Conservation (phyloP, 2,113 vertebrate genomes). For the Columbina picui region DNA sequence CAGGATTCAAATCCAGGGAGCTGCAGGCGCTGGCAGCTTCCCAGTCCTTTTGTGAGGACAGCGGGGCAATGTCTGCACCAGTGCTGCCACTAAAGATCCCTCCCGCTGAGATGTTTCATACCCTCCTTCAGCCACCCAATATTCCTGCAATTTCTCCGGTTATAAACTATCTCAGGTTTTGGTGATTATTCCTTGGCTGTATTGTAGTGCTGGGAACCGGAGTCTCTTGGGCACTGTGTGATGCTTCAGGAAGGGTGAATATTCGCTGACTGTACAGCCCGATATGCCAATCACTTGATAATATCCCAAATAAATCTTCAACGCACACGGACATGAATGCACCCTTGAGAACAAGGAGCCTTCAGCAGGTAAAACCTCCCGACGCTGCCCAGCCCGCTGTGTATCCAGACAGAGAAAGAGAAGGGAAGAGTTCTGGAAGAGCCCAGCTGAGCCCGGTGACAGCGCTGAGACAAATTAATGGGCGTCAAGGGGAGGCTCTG, state of each 20-base stretch:
- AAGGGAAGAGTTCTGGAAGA: not conserved
- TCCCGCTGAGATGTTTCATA: not conserved
- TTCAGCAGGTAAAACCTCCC: not conserved
- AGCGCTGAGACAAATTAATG: not conserved
- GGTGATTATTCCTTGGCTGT: not conserved
- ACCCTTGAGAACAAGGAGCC: not conserved
- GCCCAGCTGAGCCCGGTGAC: not conserved
- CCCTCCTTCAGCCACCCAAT: not conserved
- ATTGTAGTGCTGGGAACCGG: not conserved
- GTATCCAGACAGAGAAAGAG: not conserved
- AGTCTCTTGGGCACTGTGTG: not conserved
- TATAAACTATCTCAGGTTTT: not conserved
- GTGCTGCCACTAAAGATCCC: not conserved
- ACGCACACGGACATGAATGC: fast-evolving
- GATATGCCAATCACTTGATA: not conserved
- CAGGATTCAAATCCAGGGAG: not conserved
- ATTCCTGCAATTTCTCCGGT: not conserved
- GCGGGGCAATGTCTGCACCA: not conserved
- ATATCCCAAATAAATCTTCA: not conserved
- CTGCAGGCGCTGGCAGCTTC: not conserved
- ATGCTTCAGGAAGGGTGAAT: not conserved
- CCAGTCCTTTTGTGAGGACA: not conserved
- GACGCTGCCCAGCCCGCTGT: fast-evolving
- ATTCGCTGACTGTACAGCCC: not conserved
- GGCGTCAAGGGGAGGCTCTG: not conserved